Percentiles rank a stretch among this genome's conserved stretches.
phyloP scores from a whole-genome alignment of 2,888 invertebrate species.

The Yponomeuta sedellus region DNA sequence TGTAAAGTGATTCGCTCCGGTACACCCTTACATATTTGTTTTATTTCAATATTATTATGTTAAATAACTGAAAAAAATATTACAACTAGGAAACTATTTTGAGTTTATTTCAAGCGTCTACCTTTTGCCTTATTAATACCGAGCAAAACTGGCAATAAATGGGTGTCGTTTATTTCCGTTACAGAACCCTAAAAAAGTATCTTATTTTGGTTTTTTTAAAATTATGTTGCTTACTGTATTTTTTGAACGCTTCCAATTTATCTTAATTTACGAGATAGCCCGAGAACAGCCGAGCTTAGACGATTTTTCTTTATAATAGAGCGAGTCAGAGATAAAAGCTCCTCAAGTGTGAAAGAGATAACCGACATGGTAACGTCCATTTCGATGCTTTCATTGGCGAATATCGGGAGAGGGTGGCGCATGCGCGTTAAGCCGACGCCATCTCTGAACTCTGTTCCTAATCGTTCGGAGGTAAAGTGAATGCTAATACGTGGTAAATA shows the following conservation, averaged over 20 bases:
- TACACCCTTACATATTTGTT: too few species aligned
- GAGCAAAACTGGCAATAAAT: too few species aligned
- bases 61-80: too few species aligned
- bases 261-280: neutral
- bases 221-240: too few species aligned
- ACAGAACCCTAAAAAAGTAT: too few species aligned
- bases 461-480: slow-evolving; percentile 50
- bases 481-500: slow-evolving; percentile 50
- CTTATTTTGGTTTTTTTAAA: too few species aligned
- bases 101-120: too few species aligned
- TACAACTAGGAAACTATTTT: too few species aligned
- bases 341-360: neutral
- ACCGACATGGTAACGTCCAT: neutral
- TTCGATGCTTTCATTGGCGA: slow-evolving; percentile 51
- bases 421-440: slow-evolving; percentile 77
- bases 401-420: slow-evolving; percentile 66
- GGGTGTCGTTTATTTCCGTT: too few species aligned
- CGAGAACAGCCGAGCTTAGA: neutral
- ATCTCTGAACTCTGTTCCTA: slow-evolving; percentile 71
- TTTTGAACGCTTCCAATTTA: slow-evolving; percentile 2
- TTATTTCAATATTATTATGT: too few species aligned
- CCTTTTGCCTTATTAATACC: too few species aligned
- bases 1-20: too few species aligned
- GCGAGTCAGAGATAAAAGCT: neutral
- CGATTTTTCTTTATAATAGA: neutral